Evolutionary conservation across 2,113 vertebrate species (phyloP).

Genomic region (Pelecanoides urinatrix): DNA sequence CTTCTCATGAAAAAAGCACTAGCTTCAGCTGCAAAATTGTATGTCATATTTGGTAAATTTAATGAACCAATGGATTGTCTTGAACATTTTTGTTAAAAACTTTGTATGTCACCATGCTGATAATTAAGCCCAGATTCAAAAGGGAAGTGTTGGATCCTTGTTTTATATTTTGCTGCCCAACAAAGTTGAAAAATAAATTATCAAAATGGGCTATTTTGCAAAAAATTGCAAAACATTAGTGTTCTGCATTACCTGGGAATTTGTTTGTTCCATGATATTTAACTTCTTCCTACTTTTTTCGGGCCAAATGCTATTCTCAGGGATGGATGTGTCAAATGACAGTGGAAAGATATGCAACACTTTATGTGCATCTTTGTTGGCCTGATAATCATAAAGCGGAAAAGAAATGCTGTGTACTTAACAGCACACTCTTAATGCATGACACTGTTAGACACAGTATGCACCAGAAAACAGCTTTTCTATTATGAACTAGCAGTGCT

Average conservation of each 20-base stretch:
- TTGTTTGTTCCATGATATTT: not conserved
- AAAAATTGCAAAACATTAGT: not conserved
- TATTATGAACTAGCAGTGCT: not conserved
- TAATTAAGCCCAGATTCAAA: not conserved
- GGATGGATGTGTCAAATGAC: not conserved
- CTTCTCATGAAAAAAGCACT: not conserved
- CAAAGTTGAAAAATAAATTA: not conserved
- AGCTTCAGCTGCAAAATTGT: not conserved
- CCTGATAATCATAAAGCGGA: not conserved
- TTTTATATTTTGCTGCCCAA: not conserved
- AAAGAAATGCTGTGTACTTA: not conserved
- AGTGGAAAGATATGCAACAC: not conserved
- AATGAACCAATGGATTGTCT: not conserved
- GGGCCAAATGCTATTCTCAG: not conserved
- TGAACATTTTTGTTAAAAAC: not conserved
- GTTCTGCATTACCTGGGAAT: not conserved
- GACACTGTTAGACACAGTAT: not conserved
- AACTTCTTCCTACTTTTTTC: not conserved
- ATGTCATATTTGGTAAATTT: not conserved
- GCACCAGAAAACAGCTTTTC: not conserved
- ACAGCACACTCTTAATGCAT: not conserved
- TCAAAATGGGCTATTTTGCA: not conserved
- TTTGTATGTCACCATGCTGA: not conserved
- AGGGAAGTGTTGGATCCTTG: not conserved
- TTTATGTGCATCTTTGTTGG: not conserved